These are phyloP conservation scores for Ellobius talpinus DNA, from an alignment of 2,113 vertebrate genomes.

Conservation along the genomic window DNA sequence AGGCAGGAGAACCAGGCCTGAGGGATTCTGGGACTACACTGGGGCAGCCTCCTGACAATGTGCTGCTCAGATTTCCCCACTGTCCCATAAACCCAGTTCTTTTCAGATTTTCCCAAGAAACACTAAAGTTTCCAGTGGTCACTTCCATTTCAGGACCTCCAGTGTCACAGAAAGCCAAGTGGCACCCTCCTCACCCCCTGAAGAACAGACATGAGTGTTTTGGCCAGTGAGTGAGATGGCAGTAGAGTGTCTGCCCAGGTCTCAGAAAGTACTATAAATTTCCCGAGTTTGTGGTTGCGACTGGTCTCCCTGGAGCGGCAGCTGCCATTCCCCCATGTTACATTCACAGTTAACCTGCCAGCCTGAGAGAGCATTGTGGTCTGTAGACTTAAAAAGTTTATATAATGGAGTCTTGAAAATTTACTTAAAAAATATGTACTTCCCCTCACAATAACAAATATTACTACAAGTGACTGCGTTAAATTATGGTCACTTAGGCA, in stretches of 20 bases:
- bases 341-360: conserved; percentile 70
- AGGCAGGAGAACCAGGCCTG: neutral
- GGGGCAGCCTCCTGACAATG: neutral
- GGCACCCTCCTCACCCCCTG: neutral
- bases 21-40: neutral
- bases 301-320: conserved; percentile 78
- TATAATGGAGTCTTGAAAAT: conserved; percentile 83
- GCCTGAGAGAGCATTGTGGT: conserved; percentile 79
- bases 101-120: conserved; percentile 28
- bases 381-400: conserved; percentile 85
- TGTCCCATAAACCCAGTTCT: neutral
- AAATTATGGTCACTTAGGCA: conserved; percentile 79
- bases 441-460: conserved; percentile 82
- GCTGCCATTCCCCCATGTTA: conserved; percentile 80
- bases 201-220: conserved; percentile 3
- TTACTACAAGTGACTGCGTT: conserved; percentile 74
- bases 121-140: neutral
- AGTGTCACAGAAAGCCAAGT: neutral
- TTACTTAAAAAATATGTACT: conserved; percentile 85
- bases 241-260: conserved; percentile 47
- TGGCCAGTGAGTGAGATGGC: conserved; percentile 31
- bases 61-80: neutral
- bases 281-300: conserved; percentile 82
- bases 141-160: neutral
- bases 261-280: conserved; percentile 77